Evolutionary conservation across 2,888 invertebrate genomes (phyloP).

Genomic region (Dolichomitus sp.): DNA sequence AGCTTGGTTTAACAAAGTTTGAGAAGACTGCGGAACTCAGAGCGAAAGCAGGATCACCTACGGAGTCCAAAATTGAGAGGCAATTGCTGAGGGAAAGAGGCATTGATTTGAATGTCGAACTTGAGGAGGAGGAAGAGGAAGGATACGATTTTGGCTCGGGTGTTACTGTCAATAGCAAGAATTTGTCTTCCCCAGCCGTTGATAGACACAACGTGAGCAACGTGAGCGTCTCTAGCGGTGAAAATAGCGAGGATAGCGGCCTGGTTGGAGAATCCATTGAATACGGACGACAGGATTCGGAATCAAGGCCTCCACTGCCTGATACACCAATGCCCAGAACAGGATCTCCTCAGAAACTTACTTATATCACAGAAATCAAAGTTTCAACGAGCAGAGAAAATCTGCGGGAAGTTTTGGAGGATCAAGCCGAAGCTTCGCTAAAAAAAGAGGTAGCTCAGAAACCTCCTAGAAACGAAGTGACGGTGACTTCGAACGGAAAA

Average conservation of each 20-base stretch:
- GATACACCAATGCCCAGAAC: constrained; percentile 84
- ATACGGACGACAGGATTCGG: constrained; percentile 74
- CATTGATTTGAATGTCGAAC: constrained; percentile 25
- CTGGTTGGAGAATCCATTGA: constrained; percentile 80
- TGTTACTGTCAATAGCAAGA: constrained; percentile 78
- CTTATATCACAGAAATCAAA: constrained; percentile 92
- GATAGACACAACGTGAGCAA: constrained; percentile 81
- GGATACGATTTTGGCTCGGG: constrained; percentile 78
- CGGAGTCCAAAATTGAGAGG: constrained; percentile 60
- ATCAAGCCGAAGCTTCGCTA: constrained; percentile 56
- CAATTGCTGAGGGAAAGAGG: constrained; percentile 62
- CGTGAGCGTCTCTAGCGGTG: constrained; percentile 83
- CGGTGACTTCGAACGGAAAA: constrained; percentile 81
- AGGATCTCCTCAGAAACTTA: constrained; percentile 85
- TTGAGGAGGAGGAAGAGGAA: constrained; percentile 68
- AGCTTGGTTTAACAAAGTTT: constrained; percentile 56
- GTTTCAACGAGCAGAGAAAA: constrained; percentile 86
- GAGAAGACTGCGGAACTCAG: constrained; percentile 23
- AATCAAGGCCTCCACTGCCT: constrained; percentile 83
- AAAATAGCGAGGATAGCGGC: constrained; percentile 82
- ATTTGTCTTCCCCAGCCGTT: constrained; percentile 69
- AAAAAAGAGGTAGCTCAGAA: constrained; percentile 64
- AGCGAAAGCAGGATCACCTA: constrained; percentile 46
- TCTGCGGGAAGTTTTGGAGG: constrained; percentile 57
- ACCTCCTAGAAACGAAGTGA: constrained; percentile 70